Evolutionary conservation across 2,113 vertebrate genomes (phyloP).

Genomic region (Grammomys surdaster): DNA sequence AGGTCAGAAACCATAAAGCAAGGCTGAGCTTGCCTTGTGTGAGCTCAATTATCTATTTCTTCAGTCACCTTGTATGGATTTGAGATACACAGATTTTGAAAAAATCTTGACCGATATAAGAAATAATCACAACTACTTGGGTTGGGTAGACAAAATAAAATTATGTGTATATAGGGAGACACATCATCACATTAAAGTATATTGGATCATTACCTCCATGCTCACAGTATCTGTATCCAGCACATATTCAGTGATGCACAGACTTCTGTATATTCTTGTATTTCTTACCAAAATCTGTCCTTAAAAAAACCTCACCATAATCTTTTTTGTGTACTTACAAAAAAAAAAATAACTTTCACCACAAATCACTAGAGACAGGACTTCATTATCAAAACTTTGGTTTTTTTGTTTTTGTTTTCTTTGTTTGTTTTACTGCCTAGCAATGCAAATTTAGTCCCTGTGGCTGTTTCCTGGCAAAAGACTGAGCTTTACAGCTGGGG

Average conservation of each 20-base stretch:
- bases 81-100: not conserved
- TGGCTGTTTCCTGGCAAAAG: not conserved
- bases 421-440: not conserved
- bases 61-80: not conserved
- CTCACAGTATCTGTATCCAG: not conserved
- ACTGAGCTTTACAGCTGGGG: not conserved
- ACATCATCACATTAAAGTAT: not conserved
- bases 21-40: not conserved
- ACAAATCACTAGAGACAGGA: not conserved
- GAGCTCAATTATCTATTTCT: not conserved
- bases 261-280: not conserved
- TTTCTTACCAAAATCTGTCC: not conserved
- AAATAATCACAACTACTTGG: not conserved
- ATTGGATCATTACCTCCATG: not conserved
- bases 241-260: not conserved
- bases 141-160: not conserved
- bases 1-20: slow-evolving; percentile 60
- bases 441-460: not conserved
- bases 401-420: too few species aligned
- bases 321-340: not conserved
- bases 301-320: not conserved
- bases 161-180: not conserved
- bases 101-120: slow-evolving; percentile 44
- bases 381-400: not conserved
- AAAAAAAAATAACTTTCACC: not conserved